Evolutionary conservation across 2,113 vertebrate genomes (phyloP).

Genomic region (Colossoma macropomum): DNA sequence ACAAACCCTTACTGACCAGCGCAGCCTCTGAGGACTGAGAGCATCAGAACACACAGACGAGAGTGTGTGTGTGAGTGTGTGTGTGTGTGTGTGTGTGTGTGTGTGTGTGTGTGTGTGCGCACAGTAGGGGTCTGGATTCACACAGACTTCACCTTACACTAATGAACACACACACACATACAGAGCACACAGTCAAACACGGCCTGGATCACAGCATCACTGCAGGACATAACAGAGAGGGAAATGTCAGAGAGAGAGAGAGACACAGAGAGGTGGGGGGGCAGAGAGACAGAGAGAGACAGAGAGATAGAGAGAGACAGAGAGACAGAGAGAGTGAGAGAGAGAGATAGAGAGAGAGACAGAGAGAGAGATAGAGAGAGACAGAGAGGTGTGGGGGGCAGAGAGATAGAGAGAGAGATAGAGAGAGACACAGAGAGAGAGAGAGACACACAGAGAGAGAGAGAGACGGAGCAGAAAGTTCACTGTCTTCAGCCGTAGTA

Average conservation of each 20-base stretch:
- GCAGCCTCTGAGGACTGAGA: neutral
- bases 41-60: neutral
- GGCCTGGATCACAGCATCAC: constrained; percentile 72
- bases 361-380: too few relatives aligned
- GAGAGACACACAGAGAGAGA: too few relatives aligned
- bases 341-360: too few relatives aligned
- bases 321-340: too few relatives aligned
- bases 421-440: too few relatives aligned
- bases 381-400: too few relatives aligned
- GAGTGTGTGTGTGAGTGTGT: constrained; percentile 33
- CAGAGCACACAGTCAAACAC: constrained; percentile 41
- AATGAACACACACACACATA: constrained; percentile 68
- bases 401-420: too few relatives aligned
- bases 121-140: constrained; percentile 58
- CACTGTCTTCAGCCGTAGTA: too few relatives aligned
- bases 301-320: too few relatives aligned
- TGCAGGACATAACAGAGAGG: constrained; percentile 71
- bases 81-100: constrained; percentile 5
- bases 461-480: too few relatives aligned
- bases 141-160: constrained; percentile 61
- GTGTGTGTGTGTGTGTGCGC: constrained; percentile 37
- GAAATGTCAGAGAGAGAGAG: constrained; percentile 72
- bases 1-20: neutral
- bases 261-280: constrained; percentile 30
- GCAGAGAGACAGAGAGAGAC: neutral